Percentiles rank a stretch among this genome's conserved stretches.
Evolutionary conservation across 2,113 vertebrate species (phyloP).

Genomic region (Muscicapa adusta): DNA sequence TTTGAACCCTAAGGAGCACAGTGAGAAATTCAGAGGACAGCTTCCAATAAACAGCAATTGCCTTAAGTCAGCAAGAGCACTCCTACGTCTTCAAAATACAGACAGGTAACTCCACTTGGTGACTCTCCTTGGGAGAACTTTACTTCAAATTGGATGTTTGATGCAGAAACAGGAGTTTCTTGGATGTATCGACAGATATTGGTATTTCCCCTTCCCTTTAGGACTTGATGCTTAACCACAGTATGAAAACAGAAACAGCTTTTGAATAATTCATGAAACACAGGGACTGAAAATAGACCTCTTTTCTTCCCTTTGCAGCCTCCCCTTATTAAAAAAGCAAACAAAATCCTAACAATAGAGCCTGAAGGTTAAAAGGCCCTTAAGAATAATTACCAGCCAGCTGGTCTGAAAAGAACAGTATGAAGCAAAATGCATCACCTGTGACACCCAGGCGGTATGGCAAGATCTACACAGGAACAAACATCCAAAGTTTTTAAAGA

Average conservation of each 20-base stretch:
- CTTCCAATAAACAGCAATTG: neutral
- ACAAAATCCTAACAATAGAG: conserved; percentile 9
- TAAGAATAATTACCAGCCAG: neutral
- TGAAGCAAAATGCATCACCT: neutral
- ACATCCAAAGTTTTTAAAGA: neutral
- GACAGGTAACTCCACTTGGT: neutral
- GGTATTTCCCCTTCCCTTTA: neutral
- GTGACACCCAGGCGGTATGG: neutral
- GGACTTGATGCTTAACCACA: neutral
- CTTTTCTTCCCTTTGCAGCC: neutral
- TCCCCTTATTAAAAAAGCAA: neutral
- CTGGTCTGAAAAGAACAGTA: neutral
- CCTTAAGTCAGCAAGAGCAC: neutral
- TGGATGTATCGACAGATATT: neutral
- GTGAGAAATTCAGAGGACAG: neutral
- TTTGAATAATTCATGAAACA: conserved; percentile 41
- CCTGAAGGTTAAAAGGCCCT: neutral
- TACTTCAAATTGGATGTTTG: neutral
- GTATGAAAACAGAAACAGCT: neutral
- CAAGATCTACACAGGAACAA: neutral
- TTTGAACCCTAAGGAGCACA: neutral
- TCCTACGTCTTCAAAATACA: neutral
- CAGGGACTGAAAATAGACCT: neutral
- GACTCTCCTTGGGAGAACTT: neutral
- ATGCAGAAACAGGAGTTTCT: neutral